Evolutionary conservation across 2,113 vertebrate species (phyloP), one percentile per base, ranked within the genome.

Genomic region (Rousettus leschenaultii): DNA sequence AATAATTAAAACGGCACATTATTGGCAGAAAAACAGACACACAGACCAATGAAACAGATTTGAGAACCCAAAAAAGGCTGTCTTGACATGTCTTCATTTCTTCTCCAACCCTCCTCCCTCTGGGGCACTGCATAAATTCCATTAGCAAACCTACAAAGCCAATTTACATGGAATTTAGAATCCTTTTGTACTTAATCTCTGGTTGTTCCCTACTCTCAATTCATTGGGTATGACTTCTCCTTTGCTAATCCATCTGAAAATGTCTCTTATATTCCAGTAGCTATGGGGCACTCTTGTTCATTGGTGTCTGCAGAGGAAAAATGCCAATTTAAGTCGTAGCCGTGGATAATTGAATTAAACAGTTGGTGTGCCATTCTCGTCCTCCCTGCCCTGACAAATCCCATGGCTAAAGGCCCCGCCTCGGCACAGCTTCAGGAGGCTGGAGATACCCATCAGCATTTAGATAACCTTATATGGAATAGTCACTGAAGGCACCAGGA

Each of bases 141-240:
- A 71, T 73, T 57, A 97, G 79, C 75, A 84, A 96, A 5, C 3
- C 43, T 79, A 61, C 28, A 91, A 79, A 97, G 28, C 35, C 92
- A 86, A 43, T 24, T 89, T 79, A 90, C 11, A 66, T 0, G 0
- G 33, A 57, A 96, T 94, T 96, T 85, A 79, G 83, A 93, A 82
- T 43, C 71, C 16, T 43, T 94, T 86, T 70, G 51, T 38, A 33
- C 14, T 90, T 87, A 80, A 87, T 9, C 84, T 71, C 71, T 48
- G 35, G 53, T 45, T 91, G 74, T 68, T 89, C 53, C 57, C 75
- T 57, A 6, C 22, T 94, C 57, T 92, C 0, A 0, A 40, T 88
- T 89, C 74, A 51, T 51, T 83, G 74, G 28, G 63, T 79, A 7
- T 90, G 53, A 53, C 77, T 87, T 86, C n/a, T 55, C 63, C 63